phyloP scores from a whole-genome alignment of 2,888 invertebrate genomes.

The Xestoiulus laeticollis region DNA sequence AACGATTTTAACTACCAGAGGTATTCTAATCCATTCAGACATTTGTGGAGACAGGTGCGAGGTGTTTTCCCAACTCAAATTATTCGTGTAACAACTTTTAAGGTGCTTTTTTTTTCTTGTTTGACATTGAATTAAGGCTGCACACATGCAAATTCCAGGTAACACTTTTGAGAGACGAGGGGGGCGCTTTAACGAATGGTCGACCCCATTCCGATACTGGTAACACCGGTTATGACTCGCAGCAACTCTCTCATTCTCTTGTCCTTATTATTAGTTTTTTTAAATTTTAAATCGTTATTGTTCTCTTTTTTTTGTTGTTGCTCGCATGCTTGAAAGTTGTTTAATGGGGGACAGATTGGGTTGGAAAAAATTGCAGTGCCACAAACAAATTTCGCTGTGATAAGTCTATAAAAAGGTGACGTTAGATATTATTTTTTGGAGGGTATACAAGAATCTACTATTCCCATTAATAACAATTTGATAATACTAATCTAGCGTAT shows the following conservation, averaged over 20 bases:
- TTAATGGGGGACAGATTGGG: conserved; percentile 23
- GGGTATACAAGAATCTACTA: neutral
- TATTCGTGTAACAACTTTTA: conserved; percentile 23
- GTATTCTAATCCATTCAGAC: neutral
- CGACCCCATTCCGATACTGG: conserved; percentile 37
- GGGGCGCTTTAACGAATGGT: neutral
- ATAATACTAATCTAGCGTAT: neutral
- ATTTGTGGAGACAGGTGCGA: conserved; percentile 7
- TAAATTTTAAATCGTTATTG: neutral
- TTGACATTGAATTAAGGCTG: conserved; percentile 34
- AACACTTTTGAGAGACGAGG: neutral
- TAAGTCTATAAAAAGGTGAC: neutral
- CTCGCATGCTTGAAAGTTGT: conserved; percentile 14
- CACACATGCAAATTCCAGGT: conserved; percentile 33
- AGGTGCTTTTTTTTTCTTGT: conserved; percentile 4
- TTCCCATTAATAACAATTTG: neutral
- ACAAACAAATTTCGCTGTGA: neutral
- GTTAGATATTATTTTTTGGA: neutral
- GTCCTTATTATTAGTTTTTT: conserved; percentile 36
- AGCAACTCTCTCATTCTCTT: neutral
- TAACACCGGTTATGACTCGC: conserved; percentile 34
- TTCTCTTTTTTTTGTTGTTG: conserved; percentile 23
- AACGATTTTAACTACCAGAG: neutral
- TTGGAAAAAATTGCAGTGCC: neutral
- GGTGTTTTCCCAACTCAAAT: conserved; percentile 5